These are phyloP conservation scores for Maccullochella peelii DNA, from an alignment of 2,113 vertebrate genomes.

Conservation along the genomic window DNA sequence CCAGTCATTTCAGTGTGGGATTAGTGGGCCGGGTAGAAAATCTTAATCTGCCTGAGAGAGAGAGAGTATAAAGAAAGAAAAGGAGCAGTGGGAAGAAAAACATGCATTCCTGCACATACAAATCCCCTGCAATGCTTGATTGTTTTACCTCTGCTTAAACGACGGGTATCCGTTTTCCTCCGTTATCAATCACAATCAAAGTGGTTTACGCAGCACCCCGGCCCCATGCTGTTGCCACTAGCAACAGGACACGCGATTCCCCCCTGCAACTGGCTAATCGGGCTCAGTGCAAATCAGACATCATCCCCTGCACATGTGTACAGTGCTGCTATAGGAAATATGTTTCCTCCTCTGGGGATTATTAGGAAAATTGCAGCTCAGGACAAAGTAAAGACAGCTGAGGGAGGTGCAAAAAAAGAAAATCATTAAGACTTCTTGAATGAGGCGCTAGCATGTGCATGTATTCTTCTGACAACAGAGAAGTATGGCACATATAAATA, in stretches of 20 bases:
- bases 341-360: conserved; percentile 13
- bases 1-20: conserved; percentile 60
- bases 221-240: conserved; percentile 82
- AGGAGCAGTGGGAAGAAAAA: conserved; percentile 7
- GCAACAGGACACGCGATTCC: conserved; percentile 83
- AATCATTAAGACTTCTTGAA: neutral
- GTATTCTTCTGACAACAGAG: conserved; percentile 2
- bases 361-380: conserved; percentile 23
- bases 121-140: conserved; percentile 37
- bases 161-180: conserved; percentile 69
- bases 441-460: neutral
- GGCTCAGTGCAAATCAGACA: conserved; percentile 38
- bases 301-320: conserved; percentile 41
- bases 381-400: conserved; percentile 14
- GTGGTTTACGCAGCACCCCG: conserved; percentile 47
- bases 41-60: conserved; percentile 71
- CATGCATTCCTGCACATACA: conserved; percentile 61
- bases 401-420: too few relatives aligned
- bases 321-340: conserved; percentile 38
- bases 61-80: conserved; percentile 26
- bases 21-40: conserved; percentile 62
- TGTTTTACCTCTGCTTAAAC: conserved; percentile 59
- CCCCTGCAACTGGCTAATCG: conserved; percentile 32
- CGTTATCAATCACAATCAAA: conserved; percentile 82
- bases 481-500: neutral